These are phyloP conservation scores for Zonitis immaculata DNA, from an alignment of 2,888 invertebrate species.

Conservation along the genomic window DNA sequence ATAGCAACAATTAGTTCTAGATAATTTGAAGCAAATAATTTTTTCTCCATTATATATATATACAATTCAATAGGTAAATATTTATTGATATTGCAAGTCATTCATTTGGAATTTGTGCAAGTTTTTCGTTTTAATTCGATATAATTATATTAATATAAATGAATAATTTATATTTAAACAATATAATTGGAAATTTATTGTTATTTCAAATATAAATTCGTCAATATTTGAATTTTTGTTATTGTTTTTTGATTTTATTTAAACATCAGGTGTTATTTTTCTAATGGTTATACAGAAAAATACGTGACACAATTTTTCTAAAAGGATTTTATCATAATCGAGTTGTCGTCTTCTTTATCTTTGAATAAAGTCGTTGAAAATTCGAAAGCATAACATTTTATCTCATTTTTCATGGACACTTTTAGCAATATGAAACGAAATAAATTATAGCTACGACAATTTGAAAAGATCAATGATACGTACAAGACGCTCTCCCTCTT, in stretches of 20 bases:
- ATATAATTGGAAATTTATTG: too few species aligned
- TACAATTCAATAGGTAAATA: background rate
- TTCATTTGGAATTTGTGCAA: background rate
- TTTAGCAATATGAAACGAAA: constrained; percentile 19
- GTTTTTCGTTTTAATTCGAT: background rate
- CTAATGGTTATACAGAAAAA: background rate
- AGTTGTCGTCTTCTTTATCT: constrained; percentile 12
- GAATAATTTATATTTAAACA: too few species aligned
- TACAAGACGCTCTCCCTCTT: background rate
- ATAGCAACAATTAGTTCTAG: background rate
- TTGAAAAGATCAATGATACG: constrained; percentile 11
- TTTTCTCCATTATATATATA: background rate
- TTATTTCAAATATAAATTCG: too few species aligned
- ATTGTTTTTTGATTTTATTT: too few species aligned
- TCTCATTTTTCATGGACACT: constrained; percentile 22
- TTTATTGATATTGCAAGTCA: too few species aligned
- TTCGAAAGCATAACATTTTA: constrained; percentile 15
- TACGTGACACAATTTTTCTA: constrained; percentile 13
- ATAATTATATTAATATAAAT: too few species aligned
- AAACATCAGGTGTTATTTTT: too few species aligned
- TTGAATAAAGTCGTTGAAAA: constrained; percentile 21
- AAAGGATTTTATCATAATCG: constrained; percentile 22
- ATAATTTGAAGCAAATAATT: background rate
- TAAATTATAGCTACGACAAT: constrained; percentile 21
- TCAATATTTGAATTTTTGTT: background rate